A percentile compares a stretch with the other conserved stretches of the same genome.
Evolutionary conservation across 2,797 vertebrate species (phyloP).

Genomic region (Chelon auratus): DNA sequence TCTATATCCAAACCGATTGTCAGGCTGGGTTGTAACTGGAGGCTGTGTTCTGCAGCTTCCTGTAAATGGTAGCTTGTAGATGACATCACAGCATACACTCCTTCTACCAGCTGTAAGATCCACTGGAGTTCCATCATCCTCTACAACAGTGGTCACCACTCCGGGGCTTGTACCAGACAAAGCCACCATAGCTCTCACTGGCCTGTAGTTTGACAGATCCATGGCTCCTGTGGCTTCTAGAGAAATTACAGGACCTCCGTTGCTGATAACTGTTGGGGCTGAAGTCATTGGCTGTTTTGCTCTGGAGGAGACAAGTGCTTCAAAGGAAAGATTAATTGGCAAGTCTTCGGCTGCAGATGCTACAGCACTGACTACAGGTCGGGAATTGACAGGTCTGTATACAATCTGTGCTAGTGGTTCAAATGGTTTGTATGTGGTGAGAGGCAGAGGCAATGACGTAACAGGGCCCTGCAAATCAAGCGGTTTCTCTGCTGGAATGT

Average conservation of each 20-base stretch:
- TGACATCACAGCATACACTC: constrained; percentile 96
- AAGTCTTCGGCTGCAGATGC: constrained; percentile 72
- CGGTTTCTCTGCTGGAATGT: constrained; percentile 86
- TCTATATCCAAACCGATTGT: constrained; percentile 90
- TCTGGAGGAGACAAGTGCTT: constrained; percentile 80
- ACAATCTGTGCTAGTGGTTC: constrained; percentile 88
- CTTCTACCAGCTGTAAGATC: constrained; percentile 95
- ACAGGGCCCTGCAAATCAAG: constrained; percentile 87
- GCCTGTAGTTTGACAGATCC: constrained; percentile 94
- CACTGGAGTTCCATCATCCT: constrained; percentile 94
- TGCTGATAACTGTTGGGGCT: constrained; percentile 81
- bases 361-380: constrained; percentile 63
- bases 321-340: constrained; percentile 94
- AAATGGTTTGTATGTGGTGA: constrained; percentile 89
- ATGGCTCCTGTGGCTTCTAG: constrained; percentile 88
- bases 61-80: constrained; percentile 96
- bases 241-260: constrained; percentile 82
- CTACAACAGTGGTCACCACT: constrained; percentile 90
- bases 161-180: constrained; percentile 88
- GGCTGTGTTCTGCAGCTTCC: constrained; percentile 93
- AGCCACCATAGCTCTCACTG: constrained; percentile 90
- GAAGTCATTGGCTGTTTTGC: constrained; percentile 82
- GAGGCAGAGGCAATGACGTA: constrained; percentile 87
- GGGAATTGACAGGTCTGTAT: constrained; percentile 83
- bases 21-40: constrained; percentile 90